Conservation (phyloP, 2,113 vertebrate genomes). For the Drymodes brunneopygia region DNA sequence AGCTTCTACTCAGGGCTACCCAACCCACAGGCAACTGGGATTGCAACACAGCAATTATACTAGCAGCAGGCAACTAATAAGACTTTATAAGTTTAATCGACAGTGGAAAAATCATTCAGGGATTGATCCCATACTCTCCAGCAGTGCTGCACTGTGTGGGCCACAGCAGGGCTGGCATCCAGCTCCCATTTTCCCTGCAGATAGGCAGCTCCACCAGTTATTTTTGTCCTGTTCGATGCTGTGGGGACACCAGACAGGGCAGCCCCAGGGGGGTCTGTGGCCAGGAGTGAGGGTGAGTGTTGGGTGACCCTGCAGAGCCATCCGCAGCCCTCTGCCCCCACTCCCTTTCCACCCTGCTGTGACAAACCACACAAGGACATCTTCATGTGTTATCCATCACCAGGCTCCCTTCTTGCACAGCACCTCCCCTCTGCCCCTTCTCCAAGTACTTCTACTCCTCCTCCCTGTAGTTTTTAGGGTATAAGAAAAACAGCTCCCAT, state of each 20-base stretch:
- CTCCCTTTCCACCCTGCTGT: not conserved
- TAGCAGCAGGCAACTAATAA: not conserved
- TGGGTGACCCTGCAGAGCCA: not conserved
- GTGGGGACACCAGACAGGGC: not conserved
- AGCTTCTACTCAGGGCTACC: not conserved
- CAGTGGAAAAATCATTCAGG: slow-evolving; percentile 33
- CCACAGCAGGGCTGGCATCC: not conserved
- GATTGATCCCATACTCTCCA: not conserved
- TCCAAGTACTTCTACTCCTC: not conserved
- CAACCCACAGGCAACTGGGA: not conserved
- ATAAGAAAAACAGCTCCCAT: not conserved
- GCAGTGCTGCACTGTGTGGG: not conserved
- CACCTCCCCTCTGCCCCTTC: not conserved
- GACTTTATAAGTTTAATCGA: not conserved
- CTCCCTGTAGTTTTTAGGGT: rapidly evolving
- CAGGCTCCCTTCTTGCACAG: not conserved
- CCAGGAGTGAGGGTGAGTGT: rapidly evolving
- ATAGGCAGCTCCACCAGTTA: not conserved
- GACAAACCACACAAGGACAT: not conserved
- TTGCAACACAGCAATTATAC: not conserved
- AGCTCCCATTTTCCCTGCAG: not conserved
- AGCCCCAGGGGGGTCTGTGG: not conserved
- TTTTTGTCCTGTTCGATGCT: not conserved
- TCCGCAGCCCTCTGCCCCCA: not conserved
- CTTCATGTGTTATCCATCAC: not conserved